Evolutionary conservation across 2,888 invertebrate genomes (phyloP), one percentile per base, ranked within the genome.

Genomic region (Perdita meconis): DNA sequence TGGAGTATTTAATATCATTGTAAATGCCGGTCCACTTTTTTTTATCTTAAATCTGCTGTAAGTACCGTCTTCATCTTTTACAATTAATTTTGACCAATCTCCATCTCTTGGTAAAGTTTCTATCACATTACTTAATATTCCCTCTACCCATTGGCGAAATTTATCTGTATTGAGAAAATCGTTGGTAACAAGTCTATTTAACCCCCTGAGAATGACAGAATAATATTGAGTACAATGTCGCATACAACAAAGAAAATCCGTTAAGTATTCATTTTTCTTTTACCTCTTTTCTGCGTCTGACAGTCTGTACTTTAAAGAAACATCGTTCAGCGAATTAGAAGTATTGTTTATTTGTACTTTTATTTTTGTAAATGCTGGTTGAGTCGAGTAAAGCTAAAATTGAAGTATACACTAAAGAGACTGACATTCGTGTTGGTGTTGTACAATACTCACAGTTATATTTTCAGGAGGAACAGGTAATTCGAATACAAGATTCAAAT

Each of bases 1-100:
- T 51, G 93, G 92, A 19, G 89, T 80, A 3, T 89, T 66, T 13
- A 94, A 85, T 69, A 90, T 91, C 4, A 95, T 81, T 0, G 94
- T 95, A 83, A 94, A 94, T 2, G 95, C 95, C 0, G 95, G 95
- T 0, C 94, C 94, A 0, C 93, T 91, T 81, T 93, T 93, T 59
- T 84, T 92, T 66, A 93, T 90, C 1, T 77, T 90, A 40, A 93
- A 84, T 81, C 92, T 61, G 16, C 5, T 0, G 50, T 5, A 38
- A 6, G 2, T 19, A 22, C 8, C 8, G 1, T 8, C 93, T 0
- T 13, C 5, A 42, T 44, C 12, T 26, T 13, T 22, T 16, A 2
- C 5, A 53, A 0, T 0, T 36, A 57, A 34, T 36, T 0, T 0
- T 19, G 34, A 47, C 30, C 2, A 4, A 8, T 56, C 2, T n/a